A percentile compares a stretch with the other conserved stretches of the same genome.
Conservation (phyloP, 1,140 invertebrate genomes). For the Drosophila novamexicana region DNA sequence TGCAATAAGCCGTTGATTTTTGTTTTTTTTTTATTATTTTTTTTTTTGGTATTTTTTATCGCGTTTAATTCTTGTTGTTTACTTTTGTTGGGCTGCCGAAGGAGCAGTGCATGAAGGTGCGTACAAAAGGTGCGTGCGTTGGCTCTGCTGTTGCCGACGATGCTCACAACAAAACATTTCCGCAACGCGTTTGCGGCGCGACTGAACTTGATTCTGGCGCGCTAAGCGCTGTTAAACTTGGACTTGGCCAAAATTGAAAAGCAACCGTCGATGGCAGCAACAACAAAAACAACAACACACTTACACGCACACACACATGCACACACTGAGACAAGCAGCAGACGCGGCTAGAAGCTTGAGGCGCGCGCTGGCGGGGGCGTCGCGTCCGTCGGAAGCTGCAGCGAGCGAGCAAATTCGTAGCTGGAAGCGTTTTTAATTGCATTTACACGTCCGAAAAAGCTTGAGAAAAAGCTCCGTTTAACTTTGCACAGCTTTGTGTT, state of each 20-base stretch:
- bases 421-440: slow-evolving; percentile 29
- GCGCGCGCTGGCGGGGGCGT: slow-evolving; percentile 17
- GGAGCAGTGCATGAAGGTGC: background rate
- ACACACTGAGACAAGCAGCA: slow-evolving; percentile 13
- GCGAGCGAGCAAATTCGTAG: slow-evolving; percentile 10
- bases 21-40: background rate
- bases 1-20: background rate
- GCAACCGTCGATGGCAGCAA: slow-evolving; percentile 46
- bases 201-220: slow-evolving; percentile 83
- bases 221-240: slow-evolving; percentile 78
- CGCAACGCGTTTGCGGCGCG: slow-evolving; percentile 82
- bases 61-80: background rate
- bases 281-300: slow-evolving; percentile 16
- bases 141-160: slow-evolving; percentile 52
- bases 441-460: slow-evolving; percentile 29
- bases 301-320: background rate
- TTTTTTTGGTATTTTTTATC: slow-evolving; percentile 1
- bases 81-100: background rate
- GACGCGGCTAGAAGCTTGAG: slow-evolving; percentile 38
- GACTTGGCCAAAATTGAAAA: slow-evolving; percentile 75
- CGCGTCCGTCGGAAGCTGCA: slow-evolving; percentile 40
- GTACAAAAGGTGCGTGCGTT: slow-evolving; percentile 25
- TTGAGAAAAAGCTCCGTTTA: background rate
- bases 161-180: slow-evolving; percentile 75
- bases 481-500: background rate